Evolutionary conservation across 2,888 invertebrate species (phyloP), one percentile per base, ranked within the genome.

Genomic region (Hesperia comma): DNA sequence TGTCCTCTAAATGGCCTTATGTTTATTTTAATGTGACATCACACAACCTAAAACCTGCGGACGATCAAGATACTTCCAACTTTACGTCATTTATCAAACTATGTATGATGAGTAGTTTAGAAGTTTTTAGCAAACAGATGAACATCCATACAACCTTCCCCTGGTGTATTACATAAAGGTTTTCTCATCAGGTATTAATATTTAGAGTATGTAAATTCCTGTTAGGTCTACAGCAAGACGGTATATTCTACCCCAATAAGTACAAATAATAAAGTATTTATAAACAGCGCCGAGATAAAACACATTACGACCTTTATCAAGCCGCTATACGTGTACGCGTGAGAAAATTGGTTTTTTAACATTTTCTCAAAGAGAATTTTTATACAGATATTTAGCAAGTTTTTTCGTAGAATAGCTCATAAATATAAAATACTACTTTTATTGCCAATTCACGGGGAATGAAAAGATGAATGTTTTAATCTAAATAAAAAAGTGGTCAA

Each of bases 311-410:
- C 57, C 57, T 49, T 57, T 63, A 63, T 51, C 63, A 40, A 51
- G 51, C 57, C 37, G 53, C 17, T 32, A 21, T 41, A n/a, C 41
- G 41, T 32, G 41, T 58, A 7, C 53, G 53, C 53, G 53, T 53
- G 51, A 37, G 69, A 68, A 71, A 71, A 71, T 71, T 71, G 71
- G 69, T 71, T 71, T 70, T 66, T 68, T 67, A 69, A 71, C 67
- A 66, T 68, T 70, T 64, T 69, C 68, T 68, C 70, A 71, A 71
- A 70, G 72, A 71, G 69, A 71, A 70, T 69, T 70, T 70, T 60
- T 56, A 67, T 62, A 43, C 63, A 69, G 55, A 69, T 70, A 53
- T 63, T 63, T 57, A 51, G 49, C 15, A 63, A 40, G 40, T 63
- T 63, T 63, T 63, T 64, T 32, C 32, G 51, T 51, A 33, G 26